Evolutionary conservation across 2,888 invertebrate genomes (phyloP), one percentile per base, ranked within the genome.

Genomic region (Orthonychiurus folsomi): DNA sequence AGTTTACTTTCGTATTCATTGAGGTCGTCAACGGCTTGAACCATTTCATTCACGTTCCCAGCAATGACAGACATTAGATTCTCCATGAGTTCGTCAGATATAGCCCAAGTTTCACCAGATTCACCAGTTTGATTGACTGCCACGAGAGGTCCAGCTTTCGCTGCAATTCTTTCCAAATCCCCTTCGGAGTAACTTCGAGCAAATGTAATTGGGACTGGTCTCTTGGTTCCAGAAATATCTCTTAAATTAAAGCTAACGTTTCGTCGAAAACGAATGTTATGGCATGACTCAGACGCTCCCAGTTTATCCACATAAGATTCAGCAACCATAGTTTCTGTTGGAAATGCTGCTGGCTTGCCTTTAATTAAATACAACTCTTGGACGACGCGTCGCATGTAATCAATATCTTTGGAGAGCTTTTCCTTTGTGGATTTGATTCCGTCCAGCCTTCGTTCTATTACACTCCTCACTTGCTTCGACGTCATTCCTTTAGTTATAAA

Each of bases 361-460:
- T 87, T 86, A 71, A 88, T 82, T 68, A 92, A 81, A 73, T 91
- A 86, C 24, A 91, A 82, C 79, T 92, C 91, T 75, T 89, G 88
- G 63, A 89, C 83, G 59, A 88, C 83, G 71, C 86, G 82, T 63
- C 88, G 80, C 65, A 89, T 80, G 71, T 85, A 85, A 62, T 85
- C 82, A 61, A 88, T 81, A 76, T 89, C 88, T 76, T 84, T 85
- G 50, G 86, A 84, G 70, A 88, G 85, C 64, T 86, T 70, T 3
- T 71, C 69, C 24, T 68, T 68, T 3, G 71, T 71, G 5, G 59
- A 54, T 25, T 63, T 60, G n/a, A 73, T 68, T 2, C 60, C 64
- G 21, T 68, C 64, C 2, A 70, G 48, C 27, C 68, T 64, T 63
- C 70, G 71, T 37, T 72, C 69, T 23, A 72, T 66, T 12, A 71